Base-by-base conservation (phyloP, 1,140 invertebrate genomes). In the Aphelinus atriplicis region DNA sequence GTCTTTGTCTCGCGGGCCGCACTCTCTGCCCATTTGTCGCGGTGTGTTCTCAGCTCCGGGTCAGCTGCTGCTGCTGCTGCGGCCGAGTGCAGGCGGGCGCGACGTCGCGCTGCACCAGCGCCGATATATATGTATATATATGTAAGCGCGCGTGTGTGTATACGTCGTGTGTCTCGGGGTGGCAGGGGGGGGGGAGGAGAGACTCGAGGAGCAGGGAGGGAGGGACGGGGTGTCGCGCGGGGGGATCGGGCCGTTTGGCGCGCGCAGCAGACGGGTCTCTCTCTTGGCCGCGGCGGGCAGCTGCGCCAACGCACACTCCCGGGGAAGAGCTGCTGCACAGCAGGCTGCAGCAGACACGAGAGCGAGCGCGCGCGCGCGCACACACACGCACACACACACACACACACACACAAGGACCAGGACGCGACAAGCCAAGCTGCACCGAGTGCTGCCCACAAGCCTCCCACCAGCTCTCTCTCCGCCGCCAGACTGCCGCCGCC, bases 161-260 rank as follows among this genome's bases (percentile, higher is more conserved):
- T 10, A 55, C 53, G 53, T 7, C 53, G 53, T 10, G 5, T 55
- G 53, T 67, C 5, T 26, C 7, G 55, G 9, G 51, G 50, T 2
- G n/a, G 55, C 45, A 68, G 47, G 72, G 71, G 64, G 50, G 64
- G 66, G 68, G 74, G 78, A 77, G 80, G 73, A 77, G 76, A 77
- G 74, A 70, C 75, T 77, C 79, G 79, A 78, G 79, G 72, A 79
- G 82, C 81, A 69, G 75, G 77, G 10, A 55, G 5, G 10, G 53
- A 55, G 10, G 10, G 53, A 5, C 5, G 5, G 53, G 53, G 5
- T 5, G 5, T 55, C 53, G 5, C 53, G 5, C 53, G 5, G 10
- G 53, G 5, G 53, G 5, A 10, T 10, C 10, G 53, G 5, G 10
- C 10, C 53, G 5, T 55, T 10, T 26, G 63, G 46, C 63, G 53